Evolutionary conservation across 1,140 invertebrate genomes (phyloP), one percentile per base, ranked within the genome.

Genomic region (Halesus radiatus): DNA sequence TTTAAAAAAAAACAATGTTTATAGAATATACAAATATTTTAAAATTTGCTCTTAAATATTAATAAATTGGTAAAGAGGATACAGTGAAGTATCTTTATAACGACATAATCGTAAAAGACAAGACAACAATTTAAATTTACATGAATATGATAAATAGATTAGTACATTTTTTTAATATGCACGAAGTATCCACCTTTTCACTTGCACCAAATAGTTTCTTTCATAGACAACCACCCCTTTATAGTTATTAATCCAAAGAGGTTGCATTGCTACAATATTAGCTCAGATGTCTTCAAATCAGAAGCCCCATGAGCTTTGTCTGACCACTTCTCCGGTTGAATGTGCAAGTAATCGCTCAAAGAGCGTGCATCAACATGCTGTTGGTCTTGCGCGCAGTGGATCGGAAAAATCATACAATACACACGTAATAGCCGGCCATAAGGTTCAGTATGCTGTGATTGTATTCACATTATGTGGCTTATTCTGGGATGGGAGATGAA

Each of bases 381-480:
- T 50, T 70, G 16, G n/a, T 50, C 5, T 32, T 10, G 22, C 6
- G 53, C 15, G 7, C 53, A 20, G 72, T 56, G 72, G 54, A 10
- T 37, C 32, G 72, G 50, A 56, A 74, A 70, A 45, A 70, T 64
- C 60, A 8, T 66, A 66, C 56, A 29, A 66, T 26, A 13, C 37
- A 45, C 37, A 29, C 23, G 60, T 6, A 23, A 37, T 45, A 74
- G 22, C 74, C 37, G 37, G 37, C 37, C 37, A 76, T 62, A 76
- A 76, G 56, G 74, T 76, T 15, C 60, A 66, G 62, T 29, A 50
- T 64, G 23, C 53, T 26, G 68, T 52, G 50, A 78, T 68, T 78
- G 66, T n/a, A 66, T 18, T n/a, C 23, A 29, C 64, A 72, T 70
- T 37, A 78, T 66, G 56, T 20, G 64, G 76, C 32, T 32, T 56